Evolutionary conservation across 2,113 vertebrate genomes (phyloP).

Genomic region (Speoplatyrhinus poulsoni): DNA sequence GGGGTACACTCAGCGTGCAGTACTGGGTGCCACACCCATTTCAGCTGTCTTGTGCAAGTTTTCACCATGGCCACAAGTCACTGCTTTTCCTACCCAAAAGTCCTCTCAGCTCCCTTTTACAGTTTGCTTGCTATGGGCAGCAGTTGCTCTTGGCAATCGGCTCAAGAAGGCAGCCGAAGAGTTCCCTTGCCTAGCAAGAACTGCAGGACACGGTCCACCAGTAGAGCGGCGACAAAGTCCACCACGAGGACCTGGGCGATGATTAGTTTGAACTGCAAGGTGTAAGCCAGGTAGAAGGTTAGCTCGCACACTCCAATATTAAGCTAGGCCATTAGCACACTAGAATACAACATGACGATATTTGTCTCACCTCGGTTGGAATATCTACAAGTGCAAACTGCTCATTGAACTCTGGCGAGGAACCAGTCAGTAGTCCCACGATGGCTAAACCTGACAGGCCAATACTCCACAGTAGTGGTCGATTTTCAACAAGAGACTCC

Average conservation of each 20-base stretch:
- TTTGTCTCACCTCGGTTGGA: constrained; percentile 84
- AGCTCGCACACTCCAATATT: not conserved
- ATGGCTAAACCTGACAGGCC: constrained; percentile 85
- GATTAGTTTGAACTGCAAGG: constrained; percentile 87
- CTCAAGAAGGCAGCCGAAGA: constrained; percentile 92
- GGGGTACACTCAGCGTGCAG: constrained; percentile 58
- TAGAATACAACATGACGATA: not conserved
- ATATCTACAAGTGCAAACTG: constrained; percentile 95
- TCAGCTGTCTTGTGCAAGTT: constrained; percentile 36
- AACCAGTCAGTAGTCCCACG: constrained; percentile 85
- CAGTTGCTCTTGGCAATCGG: constrained; percentile 65
- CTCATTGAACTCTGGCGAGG: constrained; percentile 91
- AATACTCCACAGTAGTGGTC: constrained; percentile 91
- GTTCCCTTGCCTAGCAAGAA: constrained; percentile 89
- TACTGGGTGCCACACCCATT: constrained; percentile 61
- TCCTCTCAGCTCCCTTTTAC: constrained; percentile 61
- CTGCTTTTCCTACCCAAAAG: constrained; percentile 47
- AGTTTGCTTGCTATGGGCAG: constrained; percentile 69
- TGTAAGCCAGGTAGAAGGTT: constrained; percentile 10
- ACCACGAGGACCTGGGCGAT: constrained; percentile 87
- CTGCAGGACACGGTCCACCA: constrained; percentile 88
- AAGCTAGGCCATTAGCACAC: not conserved
- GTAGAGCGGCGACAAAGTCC: constrained; percentile 87
- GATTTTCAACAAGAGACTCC: constrained; percentile 92
- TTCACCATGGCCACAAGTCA: constrained; percentile 29